Conservation (phyloP, 2,797 vertebrate species). For the Spheniscus humboldti region DNA sequence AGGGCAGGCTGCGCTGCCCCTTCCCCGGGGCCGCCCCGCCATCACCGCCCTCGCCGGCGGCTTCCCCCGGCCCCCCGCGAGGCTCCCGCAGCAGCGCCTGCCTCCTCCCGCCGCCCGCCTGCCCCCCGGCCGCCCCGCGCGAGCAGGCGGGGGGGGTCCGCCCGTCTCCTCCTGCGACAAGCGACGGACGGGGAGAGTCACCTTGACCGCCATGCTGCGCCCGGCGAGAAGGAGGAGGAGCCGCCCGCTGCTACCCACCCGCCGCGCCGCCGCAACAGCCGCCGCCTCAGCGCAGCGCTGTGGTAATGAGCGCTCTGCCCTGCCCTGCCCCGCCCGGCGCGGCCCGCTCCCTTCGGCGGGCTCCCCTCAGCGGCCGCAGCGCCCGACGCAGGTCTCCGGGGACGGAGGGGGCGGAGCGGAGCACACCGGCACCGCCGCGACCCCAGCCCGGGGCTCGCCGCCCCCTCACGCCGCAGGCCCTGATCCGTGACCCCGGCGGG, state of each 20-base stretch:
- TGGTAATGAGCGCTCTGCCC: not conserved
- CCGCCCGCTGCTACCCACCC: conserved; percentile 46
- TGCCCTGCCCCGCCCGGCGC: not conserved
- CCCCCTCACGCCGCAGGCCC: not conserved
- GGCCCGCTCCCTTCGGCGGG: not conserved
- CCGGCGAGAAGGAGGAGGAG: conserved; percentile 45
- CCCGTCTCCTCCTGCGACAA: conserved; percentile 42
- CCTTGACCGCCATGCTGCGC: conserved; percentile 98
- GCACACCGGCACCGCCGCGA: too few species aligned
- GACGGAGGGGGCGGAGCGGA: not conserved
- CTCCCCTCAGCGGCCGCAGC: not conserved
- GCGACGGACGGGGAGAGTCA: conserved; percentile 81
- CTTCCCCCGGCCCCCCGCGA: not conserved
- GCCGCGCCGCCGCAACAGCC: conserved; percentile 57
- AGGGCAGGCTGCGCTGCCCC: not conserved
- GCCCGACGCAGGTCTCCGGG: not conserved
- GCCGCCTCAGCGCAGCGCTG: not conserved
- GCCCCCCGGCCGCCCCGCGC: not conserved
- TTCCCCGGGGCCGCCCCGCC: not conserved
- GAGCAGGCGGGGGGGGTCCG: not conserved
- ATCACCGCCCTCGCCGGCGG: not conserved
- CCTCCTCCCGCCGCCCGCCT: not conserved
- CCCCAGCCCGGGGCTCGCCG: not conserved
- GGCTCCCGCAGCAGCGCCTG: not conserved
- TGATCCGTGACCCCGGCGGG: not conserved